Base-by-base conservation (phyloP, 2,888 invertebrate genomes). In the Diaprepes abbreviatus region DNA sequence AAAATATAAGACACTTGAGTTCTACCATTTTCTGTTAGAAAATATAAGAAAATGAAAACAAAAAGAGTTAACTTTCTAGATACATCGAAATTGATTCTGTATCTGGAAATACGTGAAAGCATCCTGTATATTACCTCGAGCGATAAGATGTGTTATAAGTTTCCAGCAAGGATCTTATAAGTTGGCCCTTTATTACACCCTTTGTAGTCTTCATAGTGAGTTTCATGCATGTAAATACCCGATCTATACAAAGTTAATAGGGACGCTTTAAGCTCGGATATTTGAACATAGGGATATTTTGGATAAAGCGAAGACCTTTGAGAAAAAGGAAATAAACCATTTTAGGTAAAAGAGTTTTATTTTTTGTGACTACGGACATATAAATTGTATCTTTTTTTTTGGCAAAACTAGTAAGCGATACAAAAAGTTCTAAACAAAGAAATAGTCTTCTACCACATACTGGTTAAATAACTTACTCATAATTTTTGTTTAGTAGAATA, bases 221-320 rank as follows among this genome's bases (percentile, higher is more conserved):
- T 70, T 40, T 67, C 73, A 66, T 75, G 72, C 71, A 74, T 73
- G 72, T 73, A 72, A 75, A 74, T 73, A 58, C 69, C 28, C 58
- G 33, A 52, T 65, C 68, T 72, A 74, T 75, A 75, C 72, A 21
- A 21, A 43, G 19, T 43, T 43, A 43, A 43, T 43, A 43, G 43
- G 43, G 43, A 19, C 43, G 43, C 43, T 43, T 43, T 43, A 19
- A 21, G 43, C n/a, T 43, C 43, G 19, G 43, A 43, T 43, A 21
- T 43, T 43, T 43, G 43, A 43, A 43, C 19, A 43, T 43, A 43
- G 19, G 43, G 43, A 43, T 43, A 43, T 43, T 43, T 19, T 21
- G 43, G 21, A 43, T 17, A 43, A 43, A 43, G 19, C 43, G 43
- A 21, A 19, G 43, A 5, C 43, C 21, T 43, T 19, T 21, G 19